Conservation (phyloP, 1,140 invertebrate genomes). For the Elymnias hypermnestra region DNA sequence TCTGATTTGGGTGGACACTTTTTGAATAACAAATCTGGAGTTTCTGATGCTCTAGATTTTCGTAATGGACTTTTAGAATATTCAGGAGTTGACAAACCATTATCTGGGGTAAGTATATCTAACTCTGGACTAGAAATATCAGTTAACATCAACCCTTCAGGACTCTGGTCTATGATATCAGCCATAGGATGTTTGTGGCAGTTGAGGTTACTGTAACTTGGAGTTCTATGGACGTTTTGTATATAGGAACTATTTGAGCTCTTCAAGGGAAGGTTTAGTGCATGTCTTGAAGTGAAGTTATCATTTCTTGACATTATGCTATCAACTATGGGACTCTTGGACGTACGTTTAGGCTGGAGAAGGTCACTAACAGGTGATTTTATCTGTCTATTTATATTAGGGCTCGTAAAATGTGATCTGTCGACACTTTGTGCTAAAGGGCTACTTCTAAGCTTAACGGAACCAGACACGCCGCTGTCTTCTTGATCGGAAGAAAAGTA, state of each 20-base stretch:
- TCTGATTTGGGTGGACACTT: conserved; percentile 54
- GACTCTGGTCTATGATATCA: conserved; percentile 70
- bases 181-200: conserved; percentile 52
- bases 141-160: conserved; percentile 70
- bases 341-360: conserved; percentile 50
- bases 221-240: conserved; percentile 56
- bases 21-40: conserved; percentile 58
- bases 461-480: conserved; percentile 68
- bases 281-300: conserved; percentile 56
- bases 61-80: conserved; percentile 50
- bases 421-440: conserved; percentile 47
- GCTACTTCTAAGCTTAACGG: conserved; percentile 52
- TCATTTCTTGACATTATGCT: conserved; percentile 74
- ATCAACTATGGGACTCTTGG: conserved; percentile 74
- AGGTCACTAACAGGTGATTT: conserved; percentile 51
- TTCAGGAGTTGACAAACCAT: conserved; percentile 63
- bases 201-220: conserved; percentile 53
- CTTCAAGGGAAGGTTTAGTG: conserved; percentile 73
- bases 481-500: conserved; percentile 83
- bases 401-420: conserved; percentile 38
- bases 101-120: conserved; percentile 76
- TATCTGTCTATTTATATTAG: conserved; percentile 41
- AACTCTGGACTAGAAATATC: conserved; percentile 78
- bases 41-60: conserved; percentile 52
- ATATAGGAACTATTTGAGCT: conserved; percentile 65